Evolutionary conservation across 2,113 vertebrate species (phyloP).

Genomic region (Neotragus pygmaeus): DNA sequence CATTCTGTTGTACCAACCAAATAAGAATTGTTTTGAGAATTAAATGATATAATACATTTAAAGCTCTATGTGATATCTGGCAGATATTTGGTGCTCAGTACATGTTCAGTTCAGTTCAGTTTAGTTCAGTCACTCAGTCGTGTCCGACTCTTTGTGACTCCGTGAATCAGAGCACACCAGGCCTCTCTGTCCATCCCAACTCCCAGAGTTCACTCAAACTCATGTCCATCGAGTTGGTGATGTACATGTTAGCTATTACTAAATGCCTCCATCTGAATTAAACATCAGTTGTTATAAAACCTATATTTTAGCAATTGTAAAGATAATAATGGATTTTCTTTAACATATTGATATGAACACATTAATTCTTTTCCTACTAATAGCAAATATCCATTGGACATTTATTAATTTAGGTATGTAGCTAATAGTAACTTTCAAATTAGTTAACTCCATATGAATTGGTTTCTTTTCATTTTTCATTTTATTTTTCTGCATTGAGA

Average conservation of each 20-base stretch:
- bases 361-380: background rate
- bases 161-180: background rate
- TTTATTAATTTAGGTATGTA: background rate
- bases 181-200: background rate
- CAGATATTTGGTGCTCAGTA: background rate
- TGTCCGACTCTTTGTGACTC: background rate
- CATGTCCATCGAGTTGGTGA: no score
- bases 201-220: no score
- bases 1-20: background rate
- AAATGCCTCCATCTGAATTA: background rate
- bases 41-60: background rate
- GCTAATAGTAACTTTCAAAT: background rate
- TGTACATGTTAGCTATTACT: background rate
- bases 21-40: background rate
- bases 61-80: background rate
- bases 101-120: background rate
- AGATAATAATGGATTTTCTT: background rate
- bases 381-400: background rate
- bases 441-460: background rate
- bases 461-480: background rate
- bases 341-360: background rate
- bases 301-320: background rate
- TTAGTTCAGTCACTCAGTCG: rapidly evolving
- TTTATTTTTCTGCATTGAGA: background rate
- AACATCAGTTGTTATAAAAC: background rate